Base-by-base conservation (phyloP, 2,888 invertebrate species). In the Lissonota sp. region DNA sequence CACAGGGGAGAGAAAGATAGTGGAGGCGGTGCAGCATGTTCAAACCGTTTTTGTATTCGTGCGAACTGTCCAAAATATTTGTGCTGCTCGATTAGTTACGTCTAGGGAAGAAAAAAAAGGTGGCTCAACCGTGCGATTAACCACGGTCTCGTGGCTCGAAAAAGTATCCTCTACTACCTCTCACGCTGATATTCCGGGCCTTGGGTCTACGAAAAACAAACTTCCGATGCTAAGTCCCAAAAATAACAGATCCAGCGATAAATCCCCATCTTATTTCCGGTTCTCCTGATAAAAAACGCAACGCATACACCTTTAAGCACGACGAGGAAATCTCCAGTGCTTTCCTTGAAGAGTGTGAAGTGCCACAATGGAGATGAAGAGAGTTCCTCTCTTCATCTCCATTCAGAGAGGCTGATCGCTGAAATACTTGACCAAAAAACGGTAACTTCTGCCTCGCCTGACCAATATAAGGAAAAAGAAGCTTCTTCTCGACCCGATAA, bases 1-100 rank as follows among this genome's bases (percentile, higher is more conserved):
- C n/a, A 26, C 26, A 72, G 6, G 37, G 42, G 58, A 62, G 44
- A 40, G 53, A 44, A 1, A 10, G 10, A 44, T 0, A 10, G 7
- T 6, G 10, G 16, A 7, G 62, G 40, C 26, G 79, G 49, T 57
- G 57, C 49, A 69, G 64, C 12, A n/a, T 39, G 49, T 69, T 60
- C 40, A 4, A 46, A 58, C 58, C 64, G 49, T 60, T 55, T 64
- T 64, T 71, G 53, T 60, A 67, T 80, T 57, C 71, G 63, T 76
- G 49, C 76, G 55, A 69, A 76, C 62, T 69, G 79, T 79, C 67
- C 66, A 71, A 79, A 79, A 79, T 79, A 71, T 81, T 81, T 81
- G 49, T 71, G 79, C 63, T 60, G 70, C 66, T 71, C 79, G 81
- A 81, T 81, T 75, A 71, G 74, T 74, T 63, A 53, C 66, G 79